Evolutionary conservation across 2,113 vertebrate genomes (phyloP), one percentile per base, ranked within the genome.

Genomic region (Pluvialis apricaria): DNA sequence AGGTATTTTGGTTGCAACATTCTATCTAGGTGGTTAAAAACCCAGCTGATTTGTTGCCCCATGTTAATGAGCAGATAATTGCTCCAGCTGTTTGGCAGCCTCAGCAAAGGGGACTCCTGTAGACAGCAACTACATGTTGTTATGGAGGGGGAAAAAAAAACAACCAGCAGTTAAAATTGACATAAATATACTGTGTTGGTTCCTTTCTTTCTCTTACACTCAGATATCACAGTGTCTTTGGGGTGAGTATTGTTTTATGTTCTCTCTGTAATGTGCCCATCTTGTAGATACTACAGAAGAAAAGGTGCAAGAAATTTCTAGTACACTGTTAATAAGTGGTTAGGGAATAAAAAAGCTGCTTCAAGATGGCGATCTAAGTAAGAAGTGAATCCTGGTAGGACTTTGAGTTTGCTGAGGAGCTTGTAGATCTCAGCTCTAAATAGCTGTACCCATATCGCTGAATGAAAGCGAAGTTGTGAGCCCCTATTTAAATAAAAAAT

Each of bases 281-380:
- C 14, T 44, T 58, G 40, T 11, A 45, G 77, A 21, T 26, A 10
- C 31, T 38, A 5, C 75, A 54, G 25, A 65, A 62, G 64, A 47
- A 34, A 75, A 93, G n/a, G 20, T 54, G 19, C 10, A 42, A 42
- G 72, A 79, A 76, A 17, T 49, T 24, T 68, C 32, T n/a, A 20
- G 32, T 20, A 18, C 0, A 0, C 11, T 21, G 20, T 8, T 31
- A 51, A 15, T 22, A 15, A 31, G 28, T 3, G 7, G 5, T 6
- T 10, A 49, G 62, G 75, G 75, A 85, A 80, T 55, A 6, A 42
- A 75, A 66, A 75, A 49, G 2, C 24, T 79, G 21, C 4, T 20
- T 49, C 19, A 38, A 20, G 85, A 11, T 21, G 54, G 44, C 44
- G 51, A 31, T 65, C 11, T 36, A 22, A 52, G 57, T 24, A 34